Evolutionary conservation across 2,113 vertebrate genomes (phyloP), one percentile per base, ranked within the genome.

Genomic region (Serilophus lunatus): DNA sequence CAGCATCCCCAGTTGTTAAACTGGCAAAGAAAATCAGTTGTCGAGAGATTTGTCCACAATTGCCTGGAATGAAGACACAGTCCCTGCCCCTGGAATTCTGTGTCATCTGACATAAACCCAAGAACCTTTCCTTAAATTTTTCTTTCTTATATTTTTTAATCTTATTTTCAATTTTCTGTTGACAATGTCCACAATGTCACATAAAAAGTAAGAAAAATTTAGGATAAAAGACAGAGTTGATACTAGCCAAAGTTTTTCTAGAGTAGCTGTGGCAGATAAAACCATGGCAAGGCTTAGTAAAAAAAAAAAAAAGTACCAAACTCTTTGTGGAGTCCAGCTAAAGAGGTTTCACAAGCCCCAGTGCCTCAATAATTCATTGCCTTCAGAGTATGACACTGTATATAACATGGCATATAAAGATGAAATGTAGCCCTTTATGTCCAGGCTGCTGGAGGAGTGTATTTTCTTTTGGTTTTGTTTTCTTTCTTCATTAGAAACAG

Each of bases 21-120:
- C 51, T 61, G 19, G 11, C 26, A 86, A 10, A 31, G 53, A 64
- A 76, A 53, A 15, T 79, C 49, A 51, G 51, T 56, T 13, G 22
- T 59, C 12, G 72, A 80, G n/a, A 53, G 25, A 35, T 80, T 66
- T 81, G 33, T 42, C 29, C 28, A 50, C 49, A 68, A 2, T 42
- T 36, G 13, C 28, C 18, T 83, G 50, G 45, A 61, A 64, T 18
- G 23, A 72, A 69, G 63, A 36, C 47, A 77, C 14, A 66, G 18
- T 45, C 12, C 29, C 45, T 18, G 18, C 23, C 42, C 65, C 57
- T 88, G 71, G 74, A 86, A 82, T 71, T 29, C 33, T 3, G 1
- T 18, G 12, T 29, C 1, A 3, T 10, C 8, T 20, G 85, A 38
- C 3, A 22, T 24, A 51, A 82, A 71, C 0, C 3, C 8, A 50